Evolutionary conservation across 2,113 vertebrate genomes (phyloP).

Genomic region (Hystrix brachyura): DNA sequence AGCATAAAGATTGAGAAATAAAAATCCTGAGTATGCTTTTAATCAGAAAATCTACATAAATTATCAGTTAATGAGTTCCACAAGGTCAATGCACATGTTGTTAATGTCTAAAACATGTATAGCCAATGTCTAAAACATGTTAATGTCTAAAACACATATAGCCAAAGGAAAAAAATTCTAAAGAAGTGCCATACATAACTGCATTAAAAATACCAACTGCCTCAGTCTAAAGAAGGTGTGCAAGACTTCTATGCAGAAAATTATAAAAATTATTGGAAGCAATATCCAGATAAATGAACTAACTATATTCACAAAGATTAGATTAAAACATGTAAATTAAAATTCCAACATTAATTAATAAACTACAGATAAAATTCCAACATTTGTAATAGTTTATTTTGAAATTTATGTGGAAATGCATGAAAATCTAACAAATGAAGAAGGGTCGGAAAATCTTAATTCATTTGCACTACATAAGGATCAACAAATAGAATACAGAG

Average conservation of each 20-base stretch:
- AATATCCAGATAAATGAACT: not conserved
- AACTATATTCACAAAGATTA: not conserved
- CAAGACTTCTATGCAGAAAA: not conserved
- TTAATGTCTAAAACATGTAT: not conserved
- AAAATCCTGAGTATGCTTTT: not conserved
- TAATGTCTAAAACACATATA: not conserved
- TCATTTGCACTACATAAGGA: not conserved
- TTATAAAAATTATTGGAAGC: not conserved
- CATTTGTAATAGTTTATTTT: not conserved
- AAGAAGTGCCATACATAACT: not conserved
- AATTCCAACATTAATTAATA: too few relatives aligned
- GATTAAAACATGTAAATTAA: not conserved
- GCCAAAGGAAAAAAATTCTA: not conserved
- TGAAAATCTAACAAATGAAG: not conserved
- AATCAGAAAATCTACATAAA: not conserved
- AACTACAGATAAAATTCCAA: not conserved
- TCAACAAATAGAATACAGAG: not conserved
- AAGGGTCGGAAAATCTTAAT: not conserved
- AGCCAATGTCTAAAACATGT: too few relatives aligned
- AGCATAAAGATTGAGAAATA: not conserved
- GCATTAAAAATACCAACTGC: not conserved
- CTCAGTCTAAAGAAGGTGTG: not conserved
- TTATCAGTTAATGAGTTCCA: constrained; percentile 9
- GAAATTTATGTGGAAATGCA: constrained; percentile 2
- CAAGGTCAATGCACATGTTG: not conserved